Percentiles rank a stretch among this genome's conserved stretches.
phyloP scores from a whole-genome alignment of 2,888 invertebrate species.

The Leucozona laternaria region DNA sequence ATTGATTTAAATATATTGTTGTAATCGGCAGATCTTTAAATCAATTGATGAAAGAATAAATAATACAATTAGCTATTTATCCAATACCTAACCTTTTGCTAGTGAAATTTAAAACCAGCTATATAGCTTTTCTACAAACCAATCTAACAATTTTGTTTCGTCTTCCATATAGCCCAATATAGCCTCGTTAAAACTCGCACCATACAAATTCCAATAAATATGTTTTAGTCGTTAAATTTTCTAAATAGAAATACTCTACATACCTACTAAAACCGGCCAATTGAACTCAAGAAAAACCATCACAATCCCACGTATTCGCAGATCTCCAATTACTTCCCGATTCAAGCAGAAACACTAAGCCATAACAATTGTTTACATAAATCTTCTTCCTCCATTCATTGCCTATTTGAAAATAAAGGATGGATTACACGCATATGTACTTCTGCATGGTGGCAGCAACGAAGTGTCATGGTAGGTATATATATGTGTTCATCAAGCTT shows the following conservation, averaged over 20 bases:
- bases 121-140: too few relatives aligned
- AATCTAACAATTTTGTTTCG: too few relatives aligned
- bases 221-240: not conserved
- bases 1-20: too few relatives aligned
- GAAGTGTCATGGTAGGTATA: not conserved
- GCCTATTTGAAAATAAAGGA: conserved; percentile 32
- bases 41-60: too few relatives aligned
- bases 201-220: not conserved
- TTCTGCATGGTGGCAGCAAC: not conserved
- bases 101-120: too few relatives aligned
- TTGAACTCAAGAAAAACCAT: conserved; percentile 20
- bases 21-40: too few relatives aligned
- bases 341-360: conserved; percentile 20
- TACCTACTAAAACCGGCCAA: not conserved
- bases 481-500: conserved; percentile 13
- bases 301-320: conserved; percentile 43
- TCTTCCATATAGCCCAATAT: too few relatives aligned
- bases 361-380: conserved; percentile 69
- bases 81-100: too few relatives aligned
- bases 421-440: conserved; percentile 48
- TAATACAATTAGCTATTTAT: too few relatives aligned
- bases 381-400: conserved; percentile 45
- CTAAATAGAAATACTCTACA: not conserved
- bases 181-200: too few relatives aligned
- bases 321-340: conserved; percentile 61